Conservation (phyloP, 64 coral and sea anemone genomes). For the Actinia equina region DNA sequence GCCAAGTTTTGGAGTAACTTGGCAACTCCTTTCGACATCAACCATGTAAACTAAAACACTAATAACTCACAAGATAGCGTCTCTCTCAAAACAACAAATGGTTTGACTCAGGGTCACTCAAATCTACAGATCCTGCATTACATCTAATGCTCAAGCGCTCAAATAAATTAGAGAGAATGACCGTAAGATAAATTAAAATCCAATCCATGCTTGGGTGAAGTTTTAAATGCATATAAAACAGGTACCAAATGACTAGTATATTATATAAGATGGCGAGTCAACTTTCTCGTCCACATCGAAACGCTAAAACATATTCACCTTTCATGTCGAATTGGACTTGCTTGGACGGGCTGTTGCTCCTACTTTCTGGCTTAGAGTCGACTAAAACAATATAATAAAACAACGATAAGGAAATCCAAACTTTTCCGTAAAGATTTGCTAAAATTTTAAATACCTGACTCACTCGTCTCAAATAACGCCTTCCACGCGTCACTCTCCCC, state of each 20-base stretch:
- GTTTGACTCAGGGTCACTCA: neutral
- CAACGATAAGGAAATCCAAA: neutral
- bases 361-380: neutral
- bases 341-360: constrained; percentile 39
- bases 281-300: no score
- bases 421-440: neutral
- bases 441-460: constrained; percentile 27
- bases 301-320: neutral
- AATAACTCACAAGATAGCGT: neutral
- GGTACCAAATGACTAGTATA: neutral
- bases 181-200: neutral
- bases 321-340: constrained; percentile 59
- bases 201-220: neutral
- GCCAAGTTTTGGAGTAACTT: constrained; percentile 3
- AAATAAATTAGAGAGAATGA: neutral
- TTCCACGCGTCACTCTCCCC: constrained; percentile 56
- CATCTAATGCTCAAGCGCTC: neutral
- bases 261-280: neutral
- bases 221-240: neutral
- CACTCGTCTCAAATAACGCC: constrained; percentile 50
- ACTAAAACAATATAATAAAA: neutral
- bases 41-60: neutral
- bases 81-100: neutral
- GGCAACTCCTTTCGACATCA: constrained; percentile 19
- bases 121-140: neutral